These are phyloP conservation scores for Philonicus albiceps DNA, from an alignment of 2,888 invertebrate species.

Conservation along the genomic window DNA sequence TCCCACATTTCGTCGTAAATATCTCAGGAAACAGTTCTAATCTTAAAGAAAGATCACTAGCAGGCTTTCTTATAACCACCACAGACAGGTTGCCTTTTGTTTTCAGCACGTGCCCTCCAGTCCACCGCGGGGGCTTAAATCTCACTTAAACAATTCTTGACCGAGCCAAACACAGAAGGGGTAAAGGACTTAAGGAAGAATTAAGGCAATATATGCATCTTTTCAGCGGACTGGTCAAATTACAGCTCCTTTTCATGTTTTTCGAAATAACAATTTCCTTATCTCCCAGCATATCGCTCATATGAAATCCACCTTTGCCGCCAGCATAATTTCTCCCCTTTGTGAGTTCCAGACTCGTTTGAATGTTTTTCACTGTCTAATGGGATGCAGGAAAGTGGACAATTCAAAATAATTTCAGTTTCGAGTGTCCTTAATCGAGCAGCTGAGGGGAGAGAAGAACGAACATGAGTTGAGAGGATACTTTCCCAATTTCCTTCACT, in stretches of 20 bases:
- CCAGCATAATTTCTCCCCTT: conserved; percentile 17
- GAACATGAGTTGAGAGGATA: not conserved
- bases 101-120: not conserved
- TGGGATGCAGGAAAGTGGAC: conserved; percentile 26
- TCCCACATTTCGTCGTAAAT: conserved; percentile 15
- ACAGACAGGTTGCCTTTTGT: not conserved
- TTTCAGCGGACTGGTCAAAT: not conserved
- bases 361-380: not conserved
- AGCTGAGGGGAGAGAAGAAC: not conserved
- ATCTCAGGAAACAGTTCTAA: conserved; percentile 1
- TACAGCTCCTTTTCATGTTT: not conserved
- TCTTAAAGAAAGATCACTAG: not conserved
- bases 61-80: not conserved
- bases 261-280: not conserved
- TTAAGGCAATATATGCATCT: not conserved
- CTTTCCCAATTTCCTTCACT: not conserved
- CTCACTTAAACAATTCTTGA: not conserved
- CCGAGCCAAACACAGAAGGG: not conserved
- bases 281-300: not conserved
- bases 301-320: not conserved
- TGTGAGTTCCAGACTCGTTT: not conserved
- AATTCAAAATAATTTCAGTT: not conserved
- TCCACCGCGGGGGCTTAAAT: not conserved
- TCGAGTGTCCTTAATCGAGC: not conserved
- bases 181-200: not conserved